Evolutionary conservation across 2,797 vertebrate species (phyloP).

Genomic region (Tinamus major): DNA sequence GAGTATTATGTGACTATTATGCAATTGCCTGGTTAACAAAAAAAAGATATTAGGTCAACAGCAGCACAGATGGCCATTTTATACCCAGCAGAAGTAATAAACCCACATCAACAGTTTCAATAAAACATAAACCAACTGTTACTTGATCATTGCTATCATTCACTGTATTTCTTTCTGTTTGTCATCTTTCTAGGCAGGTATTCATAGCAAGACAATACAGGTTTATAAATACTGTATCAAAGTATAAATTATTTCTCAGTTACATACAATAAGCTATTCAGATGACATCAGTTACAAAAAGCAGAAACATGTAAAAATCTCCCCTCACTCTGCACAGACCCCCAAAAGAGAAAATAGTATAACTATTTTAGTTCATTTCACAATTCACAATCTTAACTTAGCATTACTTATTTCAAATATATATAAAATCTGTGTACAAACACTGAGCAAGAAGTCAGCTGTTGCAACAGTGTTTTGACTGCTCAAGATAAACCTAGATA

Average conservation of each 20-base stretch:
- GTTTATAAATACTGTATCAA: not conserved
- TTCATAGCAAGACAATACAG: not conserved
- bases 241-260: not conserved
- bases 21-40: not conserved
- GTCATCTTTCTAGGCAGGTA: not conserved
- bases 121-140: not conserved
- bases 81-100: not conserved
- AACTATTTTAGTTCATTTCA: not conserved
- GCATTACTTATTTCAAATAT: not conserved
- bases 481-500: not conserved
- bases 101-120: not conserved
- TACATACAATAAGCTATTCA: not conserved
- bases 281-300: not conserved
- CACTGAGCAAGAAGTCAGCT: not conserved
- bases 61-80: not conserved
- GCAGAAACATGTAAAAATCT: not conserved
- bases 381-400: not conserved
- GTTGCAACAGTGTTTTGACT: not conserved
- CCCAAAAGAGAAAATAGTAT: fast-evolving
- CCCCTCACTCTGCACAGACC: not conserved
- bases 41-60: not conserved
- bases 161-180: not conserved
- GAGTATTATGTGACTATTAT: not conserved
- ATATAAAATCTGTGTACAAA: not conserved
- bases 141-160: not conserved